Percentiles rank a stretch among this genome's conserved stretches.
phyloP scores from a whole-genome alignment of 2,797 vertebrate species.

The Mus minutoides region DNA sequence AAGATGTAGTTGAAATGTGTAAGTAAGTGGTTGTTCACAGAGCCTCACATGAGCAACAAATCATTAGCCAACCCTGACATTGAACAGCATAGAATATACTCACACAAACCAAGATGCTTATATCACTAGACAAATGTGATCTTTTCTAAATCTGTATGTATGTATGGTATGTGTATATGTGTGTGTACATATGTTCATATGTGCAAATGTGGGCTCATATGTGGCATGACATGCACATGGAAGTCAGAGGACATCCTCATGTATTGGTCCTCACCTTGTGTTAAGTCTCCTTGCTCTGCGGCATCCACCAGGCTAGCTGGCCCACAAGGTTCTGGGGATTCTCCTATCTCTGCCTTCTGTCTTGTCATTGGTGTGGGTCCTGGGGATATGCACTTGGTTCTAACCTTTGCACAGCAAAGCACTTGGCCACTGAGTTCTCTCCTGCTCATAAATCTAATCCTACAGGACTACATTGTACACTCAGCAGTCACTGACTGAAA shows the following conservation, averaged over 20 bases:
- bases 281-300: not conserved
- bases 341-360: not conserved
- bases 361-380: not conserved
- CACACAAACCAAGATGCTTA: not conserved
- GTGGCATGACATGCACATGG: not conserved
- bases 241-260: not conserved
- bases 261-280: not conserved
- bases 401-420: not conserved
- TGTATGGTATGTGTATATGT: not conserved
- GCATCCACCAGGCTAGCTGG: not conserved
- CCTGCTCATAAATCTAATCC: not conserved
- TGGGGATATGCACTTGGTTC: not conserved
- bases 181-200: not conserved
- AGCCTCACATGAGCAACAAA: not conserved
- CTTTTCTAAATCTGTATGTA: not conserved
- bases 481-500: no score
- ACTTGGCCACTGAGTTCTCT: not conserved
- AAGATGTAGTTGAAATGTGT: not conserved
- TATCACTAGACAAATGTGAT: not conserved
- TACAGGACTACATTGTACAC: not conserved
- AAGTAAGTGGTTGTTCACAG: not conserved
- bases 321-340: not conserved
- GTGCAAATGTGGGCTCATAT: not conserved
- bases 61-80: not conserved
- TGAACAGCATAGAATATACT: not conserved